These are phyloP conservation scores for Arctocebus calabarensis DNA, from an alignment of 2,797 vertebrate species.

Conservation along the genomic window DNA sequence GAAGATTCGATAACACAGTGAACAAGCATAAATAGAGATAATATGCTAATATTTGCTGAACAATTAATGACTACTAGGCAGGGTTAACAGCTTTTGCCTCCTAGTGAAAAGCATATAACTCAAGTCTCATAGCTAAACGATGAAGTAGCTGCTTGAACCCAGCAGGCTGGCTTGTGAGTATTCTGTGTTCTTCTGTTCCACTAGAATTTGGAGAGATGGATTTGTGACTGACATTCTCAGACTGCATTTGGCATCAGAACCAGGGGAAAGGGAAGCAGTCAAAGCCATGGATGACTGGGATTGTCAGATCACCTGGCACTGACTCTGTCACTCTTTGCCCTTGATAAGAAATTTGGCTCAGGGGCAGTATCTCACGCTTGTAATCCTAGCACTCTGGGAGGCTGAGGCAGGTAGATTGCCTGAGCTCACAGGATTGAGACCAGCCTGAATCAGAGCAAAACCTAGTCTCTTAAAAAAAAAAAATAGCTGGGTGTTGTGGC, in stretches of 20 bases:
- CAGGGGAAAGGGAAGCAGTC: not conserved
- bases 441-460: too few species aligned
- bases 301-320: not conserved
- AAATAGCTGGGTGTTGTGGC: too few species aligned
- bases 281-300: not conserved
- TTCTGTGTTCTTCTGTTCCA: not conserved
- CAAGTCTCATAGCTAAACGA: not conserved
- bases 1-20: not conserved
- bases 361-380: too few species aligned
- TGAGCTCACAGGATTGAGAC: too few species aligned
- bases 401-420: too few species aligned
- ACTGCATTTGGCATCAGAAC: not conserved
- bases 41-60: not conserved
- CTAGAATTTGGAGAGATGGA: not conserved
- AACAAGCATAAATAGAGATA: not conserved
- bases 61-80: not conserved
- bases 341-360: not conserved
- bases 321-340: not conserved
- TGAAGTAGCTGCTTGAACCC: not conserved
- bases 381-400: too few species aligned
- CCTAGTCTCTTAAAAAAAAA: too few species aligned
- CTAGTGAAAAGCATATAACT: not conserved
- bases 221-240: not conserved
- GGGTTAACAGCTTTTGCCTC: not conserved
- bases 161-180: not conserved